Evolutionary conservation across 2,888 invertebrate species (phyloP).

Genomic region (Noctua janthina): DNA sequence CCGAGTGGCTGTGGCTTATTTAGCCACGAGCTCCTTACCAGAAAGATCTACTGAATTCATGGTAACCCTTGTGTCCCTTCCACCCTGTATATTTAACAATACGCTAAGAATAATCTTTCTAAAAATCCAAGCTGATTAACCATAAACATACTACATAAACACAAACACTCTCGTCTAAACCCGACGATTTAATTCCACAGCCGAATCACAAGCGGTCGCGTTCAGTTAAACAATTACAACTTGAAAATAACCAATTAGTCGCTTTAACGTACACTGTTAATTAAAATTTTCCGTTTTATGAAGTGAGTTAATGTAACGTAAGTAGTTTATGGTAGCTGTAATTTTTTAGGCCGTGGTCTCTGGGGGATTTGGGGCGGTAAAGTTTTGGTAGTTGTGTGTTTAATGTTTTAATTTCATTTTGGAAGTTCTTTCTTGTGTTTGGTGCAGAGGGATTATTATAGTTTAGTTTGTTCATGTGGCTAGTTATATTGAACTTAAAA

Average conservation of each 20-base stretch:
- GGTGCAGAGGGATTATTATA: neutral
- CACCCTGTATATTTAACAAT: too few relatives aligned
- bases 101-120: too few relatives aligned
- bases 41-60: too few relatives aligned
- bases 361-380: constrained; percentile 16
- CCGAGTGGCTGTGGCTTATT: too few relatives aligned
- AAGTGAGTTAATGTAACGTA: constrained; percentile 50
- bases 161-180: neutral
- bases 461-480: neutral
- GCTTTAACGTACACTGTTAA: constrained; percentile 56
- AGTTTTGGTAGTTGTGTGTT: constrained; percentile 4
- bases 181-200: constrained; percentile 23
- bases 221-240: constrained; percentile 56
- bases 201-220: constrained; percentile 18
- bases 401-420: constrained; percentile 8
- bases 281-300: constrained; percentile 66
- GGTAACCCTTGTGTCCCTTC: too few relatives aligned
- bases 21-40: too few relatives aligned
- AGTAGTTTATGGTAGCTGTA: constrained; percentile 44
- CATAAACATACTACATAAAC: neutral
- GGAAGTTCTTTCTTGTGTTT: neutral
- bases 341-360: constrained; percentile 50
- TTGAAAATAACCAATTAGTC: constrained; percentile 60
- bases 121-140: neutral
- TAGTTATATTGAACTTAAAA: too few relatives aligned